Conservation (phyloP, 2,888 invertebrate genomes). For the Rapana venosa region DNA sequence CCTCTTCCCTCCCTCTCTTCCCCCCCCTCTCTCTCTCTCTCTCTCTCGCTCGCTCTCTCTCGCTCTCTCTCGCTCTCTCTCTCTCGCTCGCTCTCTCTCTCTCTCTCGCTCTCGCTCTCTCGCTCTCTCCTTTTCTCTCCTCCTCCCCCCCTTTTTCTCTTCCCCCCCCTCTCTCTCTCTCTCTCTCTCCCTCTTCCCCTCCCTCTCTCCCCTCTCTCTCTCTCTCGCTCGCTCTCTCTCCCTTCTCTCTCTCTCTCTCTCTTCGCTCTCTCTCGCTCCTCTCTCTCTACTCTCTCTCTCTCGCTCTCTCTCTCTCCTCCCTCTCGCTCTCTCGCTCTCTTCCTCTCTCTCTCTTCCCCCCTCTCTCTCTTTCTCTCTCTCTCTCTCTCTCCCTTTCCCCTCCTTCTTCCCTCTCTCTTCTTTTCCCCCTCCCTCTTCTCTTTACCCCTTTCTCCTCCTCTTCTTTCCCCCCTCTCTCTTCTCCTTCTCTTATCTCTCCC, state of each 20-base stretch:
- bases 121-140: too few species aligned
- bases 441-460: not conserved
- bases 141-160: too few species aligned
- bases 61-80: conserved; percentile 8
- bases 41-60: not conserved
- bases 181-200: not conserved
- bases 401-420: not conserved
- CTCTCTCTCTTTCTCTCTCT: conserved; percentile 22
- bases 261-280: not conserved
- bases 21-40: not conserved
- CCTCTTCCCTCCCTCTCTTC: not conserved
- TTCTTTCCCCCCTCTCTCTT: not conserved
- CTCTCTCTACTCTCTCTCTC: not conserved
- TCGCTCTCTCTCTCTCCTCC: not conserved
- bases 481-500: not conserved
- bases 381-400: not conserved
- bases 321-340: conserved; percentile 22
- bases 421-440: too few species aligned
- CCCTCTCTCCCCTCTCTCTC: not conserved
- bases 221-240: not conserved
- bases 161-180: not conserved
- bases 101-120: conserved; percentile 8
- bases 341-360: conserved; percentile 27
- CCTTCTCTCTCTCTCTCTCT: not conserved
- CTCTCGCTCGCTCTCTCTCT: conserved; percentile 34